These are phyloP conservation scores for Helicoverpa zea DNA, from an alignment of 1,140 invertebrate genomes.

Conservation along the genomic window DNA sequence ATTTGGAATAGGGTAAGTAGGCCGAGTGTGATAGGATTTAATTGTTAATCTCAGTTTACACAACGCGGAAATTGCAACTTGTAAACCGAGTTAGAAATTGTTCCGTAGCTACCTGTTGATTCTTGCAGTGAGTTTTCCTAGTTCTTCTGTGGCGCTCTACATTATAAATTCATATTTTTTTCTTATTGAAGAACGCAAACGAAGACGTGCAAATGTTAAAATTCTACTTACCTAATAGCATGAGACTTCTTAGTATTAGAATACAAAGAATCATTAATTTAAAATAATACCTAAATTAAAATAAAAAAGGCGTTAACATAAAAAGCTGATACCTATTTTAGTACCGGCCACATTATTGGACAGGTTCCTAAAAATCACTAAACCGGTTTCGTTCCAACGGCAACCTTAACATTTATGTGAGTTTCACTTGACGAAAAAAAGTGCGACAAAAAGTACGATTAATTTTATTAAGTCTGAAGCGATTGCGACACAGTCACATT, in stretches of 20 bases:
- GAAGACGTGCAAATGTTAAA: too few species aligned
- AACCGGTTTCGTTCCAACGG: constrained; percentile 26
- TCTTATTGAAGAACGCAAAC: too few species aligned
- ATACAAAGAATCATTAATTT: background rate
- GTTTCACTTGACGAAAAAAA: constrained; percentile 41
- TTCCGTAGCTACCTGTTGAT: too few species aligned
- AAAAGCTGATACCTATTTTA: background rate
- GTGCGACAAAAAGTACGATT: constrained; percentile 40
- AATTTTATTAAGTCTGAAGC: constrained; percentile 36
- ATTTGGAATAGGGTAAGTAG: background rate
- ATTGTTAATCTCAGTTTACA: too few species aligned
- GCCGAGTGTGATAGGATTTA: background rate
- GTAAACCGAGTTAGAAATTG: too few species aligned
- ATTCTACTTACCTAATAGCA: too few species aligned
- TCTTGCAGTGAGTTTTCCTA: too few species aligned
- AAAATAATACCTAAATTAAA: too few species aligned
- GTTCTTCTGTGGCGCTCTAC: too few species aligned
- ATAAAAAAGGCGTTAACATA: too few species aligned
- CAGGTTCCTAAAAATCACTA: constrained; percentile 9
- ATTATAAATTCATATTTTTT: too few species aligned
- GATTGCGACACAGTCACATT: constrained; percentile 35
- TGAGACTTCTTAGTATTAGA: background rate
- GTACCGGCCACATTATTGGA: background rate
- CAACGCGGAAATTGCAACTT: too few species aligned
- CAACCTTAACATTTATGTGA: constrained; percentile 46